phyloP scores from a whole-genome alignment of 2,888 invertebrate species.

The Rotaria socialis region DNA sequence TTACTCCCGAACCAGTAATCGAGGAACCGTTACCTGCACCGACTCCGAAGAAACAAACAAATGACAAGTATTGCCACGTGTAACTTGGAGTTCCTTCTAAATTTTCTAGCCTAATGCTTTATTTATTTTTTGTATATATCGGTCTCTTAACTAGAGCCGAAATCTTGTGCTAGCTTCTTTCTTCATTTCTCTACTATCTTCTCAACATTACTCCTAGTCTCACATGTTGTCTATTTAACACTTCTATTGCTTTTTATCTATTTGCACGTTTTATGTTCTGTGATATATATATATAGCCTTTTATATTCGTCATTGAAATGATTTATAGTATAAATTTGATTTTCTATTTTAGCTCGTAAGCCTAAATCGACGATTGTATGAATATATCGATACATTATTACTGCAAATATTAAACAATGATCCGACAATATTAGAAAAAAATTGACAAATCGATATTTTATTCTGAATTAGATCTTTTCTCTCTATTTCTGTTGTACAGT shows the following conservation, averaged over 20 bases:
- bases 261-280: too few relatives aligned
- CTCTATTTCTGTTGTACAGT: not conserved
- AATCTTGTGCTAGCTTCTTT: too few relatives aligned
- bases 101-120: not conserved
- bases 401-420: not conserved
- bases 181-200: too few relatives aligned
- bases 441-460: not conserved
- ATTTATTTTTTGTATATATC: too few relatives aligned
- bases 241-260: too few relatives aligned
- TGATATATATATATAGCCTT: too few relatives aligned
- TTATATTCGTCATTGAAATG: too few relatives aligned
- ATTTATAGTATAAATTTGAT: not conserved
- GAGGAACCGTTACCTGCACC: not conserved
- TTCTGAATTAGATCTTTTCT: not conserved
- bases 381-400: constrained; percentile 24
- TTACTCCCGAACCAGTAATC: not conserved
- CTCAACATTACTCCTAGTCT: too few relatives aligned
- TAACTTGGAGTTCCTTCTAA: not conserved
- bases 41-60: not conserved
- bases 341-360: not conserved
- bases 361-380: not conserved
- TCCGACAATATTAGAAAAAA: constrained; percentile 26
- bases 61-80: constrained; percentile 31
- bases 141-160: too few relatives aligned
- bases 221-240: too few relatives aligned